Evolutionary conservation across 2,113 vertebrate genomes (phyloP), one percentile per base, ranked within the genome.

Genomic region (Ammodramus savannarum): DNA sequence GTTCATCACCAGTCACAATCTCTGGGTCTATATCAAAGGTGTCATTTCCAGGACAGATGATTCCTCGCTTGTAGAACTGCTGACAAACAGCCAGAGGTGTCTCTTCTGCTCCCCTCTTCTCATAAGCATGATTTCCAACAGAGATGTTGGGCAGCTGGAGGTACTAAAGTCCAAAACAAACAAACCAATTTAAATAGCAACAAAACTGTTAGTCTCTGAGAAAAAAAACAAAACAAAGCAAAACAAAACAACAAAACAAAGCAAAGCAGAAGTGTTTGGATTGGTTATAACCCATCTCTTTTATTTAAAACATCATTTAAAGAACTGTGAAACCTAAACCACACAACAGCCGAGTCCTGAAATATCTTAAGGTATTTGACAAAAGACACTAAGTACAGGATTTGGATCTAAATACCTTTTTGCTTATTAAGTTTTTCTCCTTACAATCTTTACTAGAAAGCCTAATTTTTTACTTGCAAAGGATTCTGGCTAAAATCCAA

Each of bases 11-110:
- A 96, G 97, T 98, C 81, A 98, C 98, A 69, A 99, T 97, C 87
- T 98, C 96, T 32, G 99, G 99, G 79, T 99, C 98, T 61, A 99
- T 99, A 95, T 99, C 97, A 95, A 99, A 99, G 61, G 98, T 99
- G 27, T 99, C 98, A 0, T 99, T 99, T 87, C 97, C 98, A 72
- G 99, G 99, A 59, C 94, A 98, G 68, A 99, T 98, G 91, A 79
- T 98, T 82, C 98, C 97, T 97, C 96, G 96, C 93, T 97, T 99
- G 97, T 99, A 99, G 93, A 98, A 98, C 67, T 98, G 97, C 83
- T 99, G 98, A 94, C 99, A 99, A 75, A 99, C n/a, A 0, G 98
- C 95, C 97, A 99, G 97, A 16, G 98, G 97, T 2, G 97, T 97
- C 78, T 97, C 95, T 63, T 97, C 63, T 1, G 76, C 92, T 18